Evolutionary conservation across 2,797 vertebrate species (phyloP).

Genomic region (Sebastes variabilis): DNA sequence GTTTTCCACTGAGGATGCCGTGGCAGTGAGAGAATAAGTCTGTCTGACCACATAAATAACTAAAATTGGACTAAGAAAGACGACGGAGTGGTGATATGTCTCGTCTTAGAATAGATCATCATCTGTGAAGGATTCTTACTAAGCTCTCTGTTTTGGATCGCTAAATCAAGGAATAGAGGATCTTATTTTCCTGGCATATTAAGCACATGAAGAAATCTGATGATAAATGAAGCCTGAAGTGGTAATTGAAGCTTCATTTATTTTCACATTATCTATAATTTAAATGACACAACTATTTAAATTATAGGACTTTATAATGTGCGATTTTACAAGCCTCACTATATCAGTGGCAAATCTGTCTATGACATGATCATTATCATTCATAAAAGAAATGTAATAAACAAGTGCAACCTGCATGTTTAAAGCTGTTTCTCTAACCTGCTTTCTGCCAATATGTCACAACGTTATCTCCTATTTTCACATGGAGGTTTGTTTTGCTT

Average conservation of each 20-base stretch:
- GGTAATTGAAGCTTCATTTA: not conserved
- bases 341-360: not conserved
- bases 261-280: not conserved
- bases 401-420: not conserved
- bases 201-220: not conserved
- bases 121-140: conserved; percentile 17
- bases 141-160: not conserved
- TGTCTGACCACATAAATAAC: not conserved
- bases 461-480: not conserved
- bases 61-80: not conserved
- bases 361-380: not conserved
- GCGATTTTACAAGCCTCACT: not conserved
- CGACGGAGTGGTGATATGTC: not conserved
- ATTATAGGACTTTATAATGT: not conserved
- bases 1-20: not conserved
- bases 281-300: conserved; percentile 4
- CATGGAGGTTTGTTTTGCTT: not conserved
- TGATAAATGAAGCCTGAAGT: not conserved
- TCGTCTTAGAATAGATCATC: not conserved
- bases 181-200: not conserved
- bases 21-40: not conserved
- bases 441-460: not conserved
- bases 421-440: not conserved
- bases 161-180: not conserved
- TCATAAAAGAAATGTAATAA: not conserved